Evolutionary conservation across 2,888 invertebrate genomes (phyloP), one percentile per base, ranked within the genome.

Genomic region (Ochlodes sylvanus): DNA sequence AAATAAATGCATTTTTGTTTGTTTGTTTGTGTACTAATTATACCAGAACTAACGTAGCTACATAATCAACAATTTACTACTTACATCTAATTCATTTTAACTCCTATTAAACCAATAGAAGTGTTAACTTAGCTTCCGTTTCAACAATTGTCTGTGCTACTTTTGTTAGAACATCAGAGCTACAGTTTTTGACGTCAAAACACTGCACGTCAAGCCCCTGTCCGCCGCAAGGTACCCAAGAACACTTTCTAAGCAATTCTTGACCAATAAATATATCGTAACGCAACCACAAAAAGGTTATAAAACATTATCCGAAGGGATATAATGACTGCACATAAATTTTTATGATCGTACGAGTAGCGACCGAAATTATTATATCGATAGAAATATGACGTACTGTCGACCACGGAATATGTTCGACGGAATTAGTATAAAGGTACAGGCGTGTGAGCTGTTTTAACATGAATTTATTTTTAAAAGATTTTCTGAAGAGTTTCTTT

Each of bases 241-340:
- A n/a, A 12, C 7, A 65, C 64, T 65, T 65, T 65, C 64, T 65
- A 65, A 57, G 17, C 64, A 34, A 65, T 57, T 65, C 57, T 57
- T 50, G n/a, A 65, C 42, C 47, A 15, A 32, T 27, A 38, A 32
- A 10, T 34, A 10, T 34, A 52, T 34, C 38, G 47, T 50, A 50
- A 21, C 55, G 56, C 47, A 47, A 47, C 42, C 56, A 57, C 57
- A 57, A 65, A 64, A 65, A 65, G 64, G 56, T 64, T 65, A 57
- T 57, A 65, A 57, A 65, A 65, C 50, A 65, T 57, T 50, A 65
- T 57, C 64, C 50, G 42, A 65, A 65, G 56, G 64, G 64, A 65
- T 50, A 64, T 56, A 65, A 65, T 65, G 47, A 50, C 44, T 65
- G 50, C 50, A 56, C 21, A 65, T 57, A 34, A 50, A 57, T 57